Evolutionary conservation across 2,888 invertebrate species (phyloP).

Genomic region (Colostygia pectinataria): DNA sequence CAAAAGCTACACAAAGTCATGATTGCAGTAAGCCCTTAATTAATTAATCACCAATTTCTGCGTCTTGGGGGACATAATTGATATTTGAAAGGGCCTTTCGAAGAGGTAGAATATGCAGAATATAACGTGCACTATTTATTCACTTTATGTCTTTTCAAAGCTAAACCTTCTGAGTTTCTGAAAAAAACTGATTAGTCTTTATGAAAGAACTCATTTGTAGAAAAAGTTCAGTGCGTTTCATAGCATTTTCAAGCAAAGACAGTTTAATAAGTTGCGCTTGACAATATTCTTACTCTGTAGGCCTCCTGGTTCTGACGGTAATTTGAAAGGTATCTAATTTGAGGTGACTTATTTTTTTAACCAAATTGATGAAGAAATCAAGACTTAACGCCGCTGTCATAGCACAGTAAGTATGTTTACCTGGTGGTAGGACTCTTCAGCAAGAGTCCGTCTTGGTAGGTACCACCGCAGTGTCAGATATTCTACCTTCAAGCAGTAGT

Average conservation of each 20-base stretch:
- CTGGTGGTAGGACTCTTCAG: too few species aligned
- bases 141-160: too few species aligned
- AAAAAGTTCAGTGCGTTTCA: too few species aligned
- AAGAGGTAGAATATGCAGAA: conserved; percentile 37
- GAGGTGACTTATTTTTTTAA: conserved; percentile 5
- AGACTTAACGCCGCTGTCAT: conserved; percentile 1
- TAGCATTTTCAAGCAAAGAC: too few species aligned
- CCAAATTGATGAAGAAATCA: not conserved
- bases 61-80: conserved; percentile 72
- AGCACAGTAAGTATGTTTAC: too few species aligned
- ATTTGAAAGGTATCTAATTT: conserved; percentile 61
- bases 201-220: too few species aligned
- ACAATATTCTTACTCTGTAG: not conserved
- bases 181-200: too few species aligned
- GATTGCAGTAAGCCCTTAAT: conserved; percentile 76
- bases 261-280: too few species aligned
- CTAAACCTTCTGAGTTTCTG: too few species aligned
- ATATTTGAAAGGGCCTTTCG: conserved; percentile 76
- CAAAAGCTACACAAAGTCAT: conserved; percentile 47
- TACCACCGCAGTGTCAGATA: too few species aligned
- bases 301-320: conserved; percentile 42
- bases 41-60: conserved; percentile 77
- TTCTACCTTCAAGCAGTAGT: too few species aligned
- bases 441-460: too few species aligned
- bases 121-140: not conserved